Percentiles rank a stretch among this genome's conserved stretches.
These are phyloP conservation scores for Metopolophium dirhodum DNA, from an alignment of 1,140 invertebrate genomes.

Conservation along the genomic window DNA sequence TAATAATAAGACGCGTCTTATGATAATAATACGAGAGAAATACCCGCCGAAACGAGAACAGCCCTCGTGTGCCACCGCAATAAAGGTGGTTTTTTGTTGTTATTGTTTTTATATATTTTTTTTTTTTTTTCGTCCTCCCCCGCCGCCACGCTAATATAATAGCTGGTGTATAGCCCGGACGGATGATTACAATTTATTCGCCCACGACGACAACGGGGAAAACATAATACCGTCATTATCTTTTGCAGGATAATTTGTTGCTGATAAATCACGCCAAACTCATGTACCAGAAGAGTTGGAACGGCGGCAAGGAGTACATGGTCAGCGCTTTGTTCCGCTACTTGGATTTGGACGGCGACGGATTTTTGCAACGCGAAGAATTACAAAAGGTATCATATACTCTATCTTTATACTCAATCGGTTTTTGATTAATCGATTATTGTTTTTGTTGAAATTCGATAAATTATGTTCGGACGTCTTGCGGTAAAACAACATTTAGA, in stretches of 20 bases:
- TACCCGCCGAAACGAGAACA: slow-evolving; percentile 17
- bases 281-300: slow-evolving; percentile 68
- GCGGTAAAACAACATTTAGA: not conserved
- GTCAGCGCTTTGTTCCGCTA: slow-evolving; percentile 82
- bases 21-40: slow-evolving; percentile 18
- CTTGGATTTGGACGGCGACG: slow-evolving; percentile 78
- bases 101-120: not conserved
- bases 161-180: not conserved
- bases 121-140: not conserved
- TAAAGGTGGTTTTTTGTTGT: not conserved
- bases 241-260: slow-evolving; percentile 73
- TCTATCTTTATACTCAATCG: not conserved
- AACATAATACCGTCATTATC: not conserved
- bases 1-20: slow-evolving; percentile 38
- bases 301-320: slow-evolving; percentile 73
- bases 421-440: not conserved
- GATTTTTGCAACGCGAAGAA: slow-evolving; percentile 72
- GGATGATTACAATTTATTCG: not conserved
- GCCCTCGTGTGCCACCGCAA: not conserved
- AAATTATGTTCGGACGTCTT: not conserved
- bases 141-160: not conserved
- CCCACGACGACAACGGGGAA: not conserved
- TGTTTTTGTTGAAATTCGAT: not conserved
- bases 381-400: slow-evolving; percentile 70
- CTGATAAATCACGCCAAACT: slow-evolving; percentile 76